These are phyloP conservation scores for Eleutherodactylus coqui DNA, from an alignment of 2,797 vertebrate species.

Conservation along the genomic window DNA sequence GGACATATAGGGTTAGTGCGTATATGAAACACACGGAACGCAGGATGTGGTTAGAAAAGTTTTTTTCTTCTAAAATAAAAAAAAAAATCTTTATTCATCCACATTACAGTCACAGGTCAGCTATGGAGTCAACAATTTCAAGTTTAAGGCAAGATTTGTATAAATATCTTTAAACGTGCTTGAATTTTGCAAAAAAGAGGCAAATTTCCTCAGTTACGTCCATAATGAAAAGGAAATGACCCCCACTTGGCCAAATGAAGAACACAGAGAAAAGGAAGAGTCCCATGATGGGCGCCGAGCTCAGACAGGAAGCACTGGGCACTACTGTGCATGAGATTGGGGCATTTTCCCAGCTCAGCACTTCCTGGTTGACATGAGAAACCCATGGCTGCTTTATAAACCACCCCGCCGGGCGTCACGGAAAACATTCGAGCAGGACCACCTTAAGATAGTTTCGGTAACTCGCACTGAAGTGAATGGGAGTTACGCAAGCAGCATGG, in stretches of 20 bases:
- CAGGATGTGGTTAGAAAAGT: constrained; percentile 14
- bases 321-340: neutral
- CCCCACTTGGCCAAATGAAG: neutral
- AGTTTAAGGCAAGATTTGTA: constrained; percentile 39
- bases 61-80: constrained; percentile 13
- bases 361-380: too few relatives aligned
- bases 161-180: constrained; percentile 22
- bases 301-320: neutral
- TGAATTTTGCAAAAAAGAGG: constrained; percentile 8
- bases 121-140: neutral
- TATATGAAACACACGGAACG: neutral
- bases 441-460: too few relatives aligned
- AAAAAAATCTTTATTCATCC: constrained; percentile 19
- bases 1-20: too few relatives aligned
- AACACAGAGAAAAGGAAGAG: neutral
- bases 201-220: neutral
- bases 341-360: too few relatives aligned
- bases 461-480: too few relatives aligned
- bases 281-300: neutral
- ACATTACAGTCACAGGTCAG: neutral
- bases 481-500: too few relatives aligned
- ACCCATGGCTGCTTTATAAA: too few relatives aligned
- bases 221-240: neutral
- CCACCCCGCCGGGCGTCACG: too few relatives aligned
- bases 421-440: too few relatives aligned